A percentile compares a stretch with the other conserved stretches of the same genome.
Evolutionary conservation across 2,113 vertebrate species (phyloP).

Genomic region (Heterochromis multidens): DNA sequence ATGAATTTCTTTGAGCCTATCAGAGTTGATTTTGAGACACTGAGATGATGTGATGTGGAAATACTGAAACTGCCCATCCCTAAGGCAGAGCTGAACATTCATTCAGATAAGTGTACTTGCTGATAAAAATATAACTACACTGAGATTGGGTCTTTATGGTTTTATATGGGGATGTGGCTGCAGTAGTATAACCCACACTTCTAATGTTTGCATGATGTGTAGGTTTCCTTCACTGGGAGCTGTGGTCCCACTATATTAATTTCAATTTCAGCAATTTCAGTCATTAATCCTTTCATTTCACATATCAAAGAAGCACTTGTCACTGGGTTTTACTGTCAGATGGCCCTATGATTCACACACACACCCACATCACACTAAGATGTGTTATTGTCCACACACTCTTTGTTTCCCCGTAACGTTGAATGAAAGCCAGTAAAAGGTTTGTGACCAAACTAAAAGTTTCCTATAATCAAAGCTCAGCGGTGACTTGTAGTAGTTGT

Average conservation of each 20-base stretch:
- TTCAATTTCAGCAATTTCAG: no score
- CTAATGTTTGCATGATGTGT: neutral
- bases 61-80: neutral
- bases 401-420: conserved; percentile 24
- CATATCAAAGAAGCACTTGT: conserved; percentile 28
- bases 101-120: neutral
- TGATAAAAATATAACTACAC: neutral
- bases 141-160: neutral
- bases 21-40: neutral
- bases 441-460: conserved; percentile 23
- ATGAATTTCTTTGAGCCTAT: neutral
- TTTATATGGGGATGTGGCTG: neutral
- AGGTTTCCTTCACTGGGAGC: neutral
- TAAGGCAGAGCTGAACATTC: neutral
- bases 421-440: conserved; percentile 22
- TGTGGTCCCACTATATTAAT: neutral
- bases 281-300: conserved; percentile 26
- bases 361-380: conserved; percentile 40
- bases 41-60: neutral
- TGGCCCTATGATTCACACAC: conserved; percentile 57
- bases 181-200: neutral
- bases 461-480: neutral
- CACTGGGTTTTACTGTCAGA: conserved; percentile 46
- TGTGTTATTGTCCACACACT: conserved; percentile 36
- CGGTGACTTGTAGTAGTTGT: neutral